These are phyloP conservation scores for sheep (Ovis aries) DNA, from an alignment of 2,113 vertebrate genomes.

Conservation along the genomic window ARS-UI_Ramb_v3.0 NC_056068.1:3622001-3622500, in stretches of 20 bases:
- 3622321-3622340: neutral
- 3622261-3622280: neutral
- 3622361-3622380: neutral
- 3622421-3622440: neutral
- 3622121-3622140: neutral
- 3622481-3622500: neutral
- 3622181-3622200: neutral
- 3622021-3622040: neutral
- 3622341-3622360: neutral
- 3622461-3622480: neutral
- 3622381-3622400: rapidly evolving
- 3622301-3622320: neutral
- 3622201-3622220: neutral
- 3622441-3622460: neutral
- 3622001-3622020: neutral
- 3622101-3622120: neutral
- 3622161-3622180: neutral
- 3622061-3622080: neutral
- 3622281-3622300: neutral
- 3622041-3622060: neutral
- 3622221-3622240: neutral
- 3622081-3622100: neutral
- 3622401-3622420: rapidly evolving
- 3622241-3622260: neutral
- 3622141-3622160: neutral